phyloP scores from a whole-genome alignment of 2,888 invertebrate genomes.

The Argyresthia albistria region DNA sequence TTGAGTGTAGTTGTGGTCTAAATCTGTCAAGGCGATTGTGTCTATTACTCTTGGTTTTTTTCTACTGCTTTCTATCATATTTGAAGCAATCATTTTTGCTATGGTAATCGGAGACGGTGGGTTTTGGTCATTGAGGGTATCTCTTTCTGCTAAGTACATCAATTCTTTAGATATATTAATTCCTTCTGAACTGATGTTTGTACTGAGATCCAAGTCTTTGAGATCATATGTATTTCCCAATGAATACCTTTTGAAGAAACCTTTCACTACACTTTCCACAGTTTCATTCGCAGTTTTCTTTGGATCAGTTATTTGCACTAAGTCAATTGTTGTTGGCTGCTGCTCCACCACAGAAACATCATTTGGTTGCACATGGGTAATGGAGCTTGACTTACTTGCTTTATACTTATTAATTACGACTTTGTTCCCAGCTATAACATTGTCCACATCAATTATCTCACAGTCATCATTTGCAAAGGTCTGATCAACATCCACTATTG shows the following conservation, averaged over 20 bases:
- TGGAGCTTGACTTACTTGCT: conserved; percentile 4
- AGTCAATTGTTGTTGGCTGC: background rate
- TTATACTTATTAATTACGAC: conserved; percentile 18
- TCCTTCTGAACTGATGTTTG: background rate
- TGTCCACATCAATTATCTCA: conserved; percentile 30
- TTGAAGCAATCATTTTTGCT: no score
- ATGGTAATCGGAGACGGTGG: no score
- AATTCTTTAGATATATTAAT: conserved; percentile 2
- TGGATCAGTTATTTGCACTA: background rate
- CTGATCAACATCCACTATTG: conserved; percentile 7
- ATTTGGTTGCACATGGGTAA: conserved; percentile 15
- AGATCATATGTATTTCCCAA: no score
- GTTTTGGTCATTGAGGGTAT: no score
- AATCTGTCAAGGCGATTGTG: background rate
- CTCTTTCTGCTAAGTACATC: no score
- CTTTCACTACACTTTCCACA: conserved; percentile 1
- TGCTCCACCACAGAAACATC: background rate
- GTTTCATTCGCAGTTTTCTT: background rate
- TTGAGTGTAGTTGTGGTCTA: background rate
- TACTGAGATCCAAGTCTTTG: no score
- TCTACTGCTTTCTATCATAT: background rate
- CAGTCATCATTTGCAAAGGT: conserved; percentile 10
- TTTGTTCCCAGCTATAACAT: conserved; percentile 26
- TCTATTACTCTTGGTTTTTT: background rate
- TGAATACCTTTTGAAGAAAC: conserved; percentile 3